Base-by-base conservation (phyloP, 2,888 invertebrate genomes). In the Cerceris rybyensis region DNA sequence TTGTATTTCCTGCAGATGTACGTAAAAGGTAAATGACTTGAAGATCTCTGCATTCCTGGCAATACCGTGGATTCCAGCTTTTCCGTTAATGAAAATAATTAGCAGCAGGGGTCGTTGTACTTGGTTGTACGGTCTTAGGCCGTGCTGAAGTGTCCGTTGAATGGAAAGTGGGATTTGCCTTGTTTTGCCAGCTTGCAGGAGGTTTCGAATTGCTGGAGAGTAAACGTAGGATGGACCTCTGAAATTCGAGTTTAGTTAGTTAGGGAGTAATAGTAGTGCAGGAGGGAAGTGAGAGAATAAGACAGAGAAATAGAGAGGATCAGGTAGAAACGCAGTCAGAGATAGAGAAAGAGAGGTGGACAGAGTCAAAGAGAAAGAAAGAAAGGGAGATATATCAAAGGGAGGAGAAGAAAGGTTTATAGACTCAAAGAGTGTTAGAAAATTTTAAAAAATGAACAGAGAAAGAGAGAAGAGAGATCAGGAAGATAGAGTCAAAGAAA, bases 11-110 rank as follows among this genome's bases (percentile, higher is more conserved):
- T n/a, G 11, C 46, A 14, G 78, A 43, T 54, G 43, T 70, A 63
- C 78, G 49, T 78, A 78, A 78, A 70, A 78, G 78, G 78, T 66
- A 67, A 66, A 49, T 70, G 17, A 17, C 57, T 59, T 54, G 57
- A 65, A 57, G 77, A 77, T 70, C 70, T 57, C 57, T 50, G 67
- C 78, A 78, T 79, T 79, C 69, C 65, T 57, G 46, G 68, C 52
- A 68, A 68, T 71, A 78, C 72, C 68, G 57, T 41, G 79, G 68
- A 81, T 71, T 81, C 70, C 76, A 81, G 75, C 68, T 80, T 88
- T 88, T 88, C 84, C 88, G 83, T 87, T 88, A 88, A 88, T 86
- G 82, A 80, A 81, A 84, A 88, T 88, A 88, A 88, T 88, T 88
- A 88, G 81, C 83, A 49, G 72, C 66, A 68, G 70, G 63, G 80